A percentile compares a stretch with the other conserved stretches of the same genome.
Evolutionary conservation across 2,797 vertebrate genomes (phyloP).

Genomic region (Sebastes goodei): DNA sequence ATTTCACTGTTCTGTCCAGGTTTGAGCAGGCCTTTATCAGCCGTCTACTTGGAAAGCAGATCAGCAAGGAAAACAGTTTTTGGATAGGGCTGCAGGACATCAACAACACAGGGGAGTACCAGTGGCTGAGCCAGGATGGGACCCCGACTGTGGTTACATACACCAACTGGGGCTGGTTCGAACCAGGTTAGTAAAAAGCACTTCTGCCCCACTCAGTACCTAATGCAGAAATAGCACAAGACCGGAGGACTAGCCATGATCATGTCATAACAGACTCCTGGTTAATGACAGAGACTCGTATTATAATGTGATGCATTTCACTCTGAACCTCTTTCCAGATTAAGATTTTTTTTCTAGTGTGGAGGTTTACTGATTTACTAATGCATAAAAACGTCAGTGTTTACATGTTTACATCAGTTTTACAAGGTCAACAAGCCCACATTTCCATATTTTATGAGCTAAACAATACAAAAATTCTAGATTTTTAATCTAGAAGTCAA

Average conservation of each 20-base stretch:
- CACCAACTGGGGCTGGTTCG: slow-evolving; percentile 88
- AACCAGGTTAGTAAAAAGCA: slow-evolving; percentile 78
- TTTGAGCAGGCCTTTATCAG: slow-evolving; percentile 96
- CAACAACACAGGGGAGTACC: slow-evolving; percentile 86
- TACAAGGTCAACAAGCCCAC: background rate
- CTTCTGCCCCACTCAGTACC: background rate
- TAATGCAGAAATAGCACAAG: background rate
- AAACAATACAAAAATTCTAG: background rate
- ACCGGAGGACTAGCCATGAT: background rate
- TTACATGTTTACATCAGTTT: background rate
- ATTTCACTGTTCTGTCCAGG: slow-evolving; percentile 72
- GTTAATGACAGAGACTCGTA: background rate
- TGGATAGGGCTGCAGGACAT: slow-evolving; percentile 92
- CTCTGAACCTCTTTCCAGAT: background rate
- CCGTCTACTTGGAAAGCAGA: slow-evolving; percentile 86
- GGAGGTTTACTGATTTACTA: background rate
- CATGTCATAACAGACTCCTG: background rate
- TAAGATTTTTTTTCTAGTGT: background rate
- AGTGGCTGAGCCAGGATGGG: slow-evolving; percentile 82
- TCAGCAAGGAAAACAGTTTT: slow-evolving; percentile 80
- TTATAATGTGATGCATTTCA: background rate
- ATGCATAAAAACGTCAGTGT: background rate
- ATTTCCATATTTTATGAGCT: background rate
- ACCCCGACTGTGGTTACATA: slow-evolving; percentile 75
- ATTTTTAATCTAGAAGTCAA: background rate